phyloP scores from a whole-genome alignment of 2,888 invertebrate genomes.

The Entomobrya proxima region DNA sequence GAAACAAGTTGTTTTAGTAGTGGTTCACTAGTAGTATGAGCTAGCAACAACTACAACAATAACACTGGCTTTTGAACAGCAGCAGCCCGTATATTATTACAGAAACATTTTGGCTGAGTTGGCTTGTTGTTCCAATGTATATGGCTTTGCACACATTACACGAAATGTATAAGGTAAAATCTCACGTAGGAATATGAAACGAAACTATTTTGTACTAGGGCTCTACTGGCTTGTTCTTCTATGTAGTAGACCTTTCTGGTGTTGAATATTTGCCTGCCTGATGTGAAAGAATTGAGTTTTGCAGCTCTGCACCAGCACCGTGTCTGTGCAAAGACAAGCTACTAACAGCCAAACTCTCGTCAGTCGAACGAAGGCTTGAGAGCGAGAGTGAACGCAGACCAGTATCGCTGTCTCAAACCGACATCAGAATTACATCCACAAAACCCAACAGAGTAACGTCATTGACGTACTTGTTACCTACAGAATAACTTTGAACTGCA shows the following conservation, averaged over 20 bases:
- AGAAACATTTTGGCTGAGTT: slow-evolving; percentile 9
- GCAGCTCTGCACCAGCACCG: background rate
- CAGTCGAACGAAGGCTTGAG: slow-evolving; percentile 65
- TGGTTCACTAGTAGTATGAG: background rate
- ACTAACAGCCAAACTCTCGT: slow-evolving; percentile 34
- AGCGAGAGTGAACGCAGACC: slow-evolving; percentile 61
- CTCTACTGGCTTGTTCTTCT: too few relatives aligned
- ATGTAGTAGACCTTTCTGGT: too few relatives aligned
- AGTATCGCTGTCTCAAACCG: slow-evolving; percentile 61
- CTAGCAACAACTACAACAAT: background rate
- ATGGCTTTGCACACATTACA: too few relatives aligned
- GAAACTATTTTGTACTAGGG: too few relatives aligned
- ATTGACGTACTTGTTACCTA: background rate
- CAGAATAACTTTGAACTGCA: background rate
- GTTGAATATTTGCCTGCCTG: slow-evolving; percentile 14
- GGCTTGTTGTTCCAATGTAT: slow-evolving; percentile 34
- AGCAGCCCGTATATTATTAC: slow-evolving; percentile 1
- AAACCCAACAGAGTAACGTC: too few relatives aligned
- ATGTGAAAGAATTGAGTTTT: slow-evolving; percentile 35
- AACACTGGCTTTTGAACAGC: background rate
- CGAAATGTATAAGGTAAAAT: too few relatives aligned
- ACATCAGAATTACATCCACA: background rate
- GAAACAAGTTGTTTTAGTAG: slow-evolving; percentile 38
- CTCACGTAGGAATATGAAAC: too few relatives aligned
- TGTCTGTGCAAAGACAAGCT: background rate